phyloP scores from a whole-genome alignment of 2,113 vertebrate genomes.

The Chamaetylas fuelleborni region DNA sequence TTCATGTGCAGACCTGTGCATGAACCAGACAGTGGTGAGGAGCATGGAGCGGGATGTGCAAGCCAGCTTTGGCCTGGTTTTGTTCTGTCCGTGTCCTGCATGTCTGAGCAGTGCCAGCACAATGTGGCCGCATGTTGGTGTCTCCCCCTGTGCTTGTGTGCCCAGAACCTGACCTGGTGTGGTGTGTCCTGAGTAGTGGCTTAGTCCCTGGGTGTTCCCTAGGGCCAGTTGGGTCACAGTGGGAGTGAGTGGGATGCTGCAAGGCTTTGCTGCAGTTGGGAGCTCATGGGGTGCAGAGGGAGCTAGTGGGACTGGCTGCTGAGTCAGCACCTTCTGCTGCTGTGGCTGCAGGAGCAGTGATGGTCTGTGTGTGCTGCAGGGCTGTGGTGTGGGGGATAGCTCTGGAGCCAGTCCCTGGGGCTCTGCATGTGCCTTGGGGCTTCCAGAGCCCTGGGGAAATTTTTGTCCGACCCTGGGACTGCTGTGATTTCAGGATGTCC shows the following conservation, averaged over 20 bases:
- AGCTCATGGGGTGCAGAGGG: neutral
- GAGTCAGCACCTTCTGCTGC: neutral
- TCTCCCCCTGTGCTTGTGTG: rapidly evolving
- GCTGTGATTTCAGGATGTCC: neutral
- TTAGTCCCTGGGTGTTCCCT: neutral
- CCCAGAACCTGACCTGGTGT: neutral
- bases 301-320: neutral
- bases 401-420: rapidly evolving
- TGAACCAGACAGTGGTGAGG: neutral
- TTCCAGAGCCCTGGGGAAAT: neutral
- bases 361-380: neutral
- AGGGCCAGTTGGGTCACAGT: rapidly evolving
- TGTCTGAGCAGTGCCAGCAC: neutral
- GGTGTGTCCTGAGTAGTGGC: neutral
- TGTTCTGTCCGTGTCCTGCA: neutral
- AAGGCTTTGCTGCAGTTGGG: neutral
- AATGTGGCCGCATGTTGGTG: rapidly evolving
- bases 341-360: rapidly evolving
- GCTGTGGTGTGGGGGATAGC: rapidly evolving
- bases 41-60: neutral
- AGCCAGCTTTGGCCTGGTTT: neutral
- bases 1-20: neutral
- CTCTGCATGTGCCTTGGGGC: neutral
- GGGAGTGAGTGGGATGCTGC: neutral
- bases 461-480: rapidly evolving